Conservation (phyloP, 2,888 invertebrate species). For the Hydrotaea diabolus region DNA sequence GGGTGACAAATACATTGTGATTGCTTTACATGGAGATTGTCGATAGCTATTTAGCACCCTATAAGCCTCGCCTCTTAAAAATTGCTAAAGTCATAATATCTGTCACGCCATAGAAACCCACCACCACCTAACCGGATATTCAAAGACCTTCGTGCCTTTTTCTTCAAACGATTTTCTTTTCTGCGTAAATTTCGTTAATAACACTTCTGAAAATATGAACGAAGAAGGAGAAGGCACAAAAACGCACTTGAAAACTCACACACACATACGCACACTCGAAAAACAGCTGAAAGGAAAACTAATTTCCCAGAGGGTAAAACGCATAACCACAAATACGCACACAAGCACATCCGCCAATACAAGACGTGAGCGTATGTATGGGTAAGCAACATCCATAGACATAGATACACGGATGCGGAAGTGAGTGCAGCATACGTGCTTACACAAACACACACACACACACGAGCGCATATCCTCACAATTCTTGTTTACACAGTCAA, state of each 20-base stretch:
- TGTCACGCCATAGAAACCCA: not conserved
- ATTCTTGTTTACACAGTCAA: constrained; percentile 14
- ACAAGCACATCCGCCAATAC: constrained; percentile 24
- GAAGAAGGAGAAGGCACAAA: constrained; percentile 9
- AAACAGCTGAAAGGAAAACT: constrained; percentile 41
- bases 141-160: no score
- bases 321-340: constrained; percentile 28
- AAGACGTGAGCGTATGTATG: not conserved
- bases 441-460: not conserved
- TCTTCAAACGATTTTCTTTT: constrained; percentile 13
- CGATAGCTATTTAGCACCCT: no score
- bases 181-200: constrained; percentile 50
- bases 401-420: not conserved
- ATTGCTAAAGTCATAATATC: no score
- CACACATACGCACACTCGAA: not conserved
- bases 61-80: no score
- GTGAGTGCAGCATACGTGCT: not conserved
- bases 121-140: not conserved
- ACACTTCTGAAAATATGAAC: constrained; percentile 53
- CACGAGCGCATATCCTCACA: not conserved
- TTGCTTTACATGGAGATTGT: no score
- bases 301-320: constrained; percentile 62
- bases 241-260: not conserved
- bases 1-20: no score
- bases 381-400: constrained; percentile 26